Evolutionary conservation across 2,797 vertebrate species (phyloP).

Genomic region (Esox lucius): DNA sequence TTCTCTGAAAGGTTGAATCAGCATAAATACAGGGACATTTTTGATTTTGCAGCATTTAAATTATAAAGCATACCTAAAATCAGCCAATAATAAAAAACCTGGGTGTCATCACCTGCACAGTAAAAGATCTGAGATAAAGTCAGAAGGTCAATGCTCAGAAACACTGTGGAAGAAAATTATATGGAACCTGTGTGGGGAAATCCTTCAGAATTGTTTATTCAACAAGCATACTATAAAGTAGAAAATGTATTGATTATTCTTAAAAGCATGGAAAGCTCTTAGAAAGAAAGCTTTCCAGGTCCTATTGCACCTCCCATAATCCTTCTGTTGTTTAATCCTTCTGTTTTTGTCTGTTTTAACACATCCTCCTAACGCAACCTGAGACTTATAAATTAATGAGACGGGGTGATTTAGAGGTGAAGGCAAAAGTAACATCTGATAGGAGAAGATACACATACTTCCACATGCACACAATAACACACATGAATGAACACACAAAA

Average conservation of each 20-base stretch:
- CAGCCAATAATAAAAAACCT: conserved; percentile 47
- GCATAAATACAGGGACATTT: no score
- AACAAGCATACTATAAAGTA: not conserved
- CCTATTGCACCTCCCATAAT: conserved; percentile 11
- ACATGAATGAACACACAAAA: not conserved
- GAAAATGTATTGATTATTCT: conserved; percentile 19
- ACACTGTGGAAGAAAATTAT: conserved; percentile 24
- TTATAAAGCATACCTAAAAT: conserved; percentile 35
- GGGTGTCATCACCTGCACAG: conserved; percentile 31
- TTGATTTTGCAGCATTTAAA: no score
- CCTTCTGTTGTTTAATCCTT: conserved; percentile 14
- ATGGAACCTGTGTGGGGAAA: conserved; percentile 21
- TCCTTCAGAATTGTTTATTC: not conserved
- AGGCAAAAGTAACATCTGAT: conserved; percentile 5
- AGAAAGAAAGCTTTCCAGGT: conserved; percentile 18
- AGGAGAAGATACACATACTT: conserved; percentile 10
- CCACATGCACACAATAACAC: not conserved
- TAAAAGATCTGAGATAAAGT: conserved; percentile 50
- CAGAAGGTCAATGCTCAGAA: conserved; percentile 35
- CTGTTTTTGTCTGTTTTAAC: conserved; percentile 15
- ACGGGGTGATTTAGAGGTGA: conserved; percentile 12
- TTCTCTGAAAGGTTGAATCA: no score
- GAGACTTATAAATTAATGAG: conserved; percentile 37
- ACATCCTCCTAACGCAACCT: conserved; percentile 1
- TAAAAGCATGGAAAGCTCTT: conserved; percentile 1